Evolutionary conservation across 2,797 vertebrate species (phyloP), one percentile per base, ranked within the genome.

Genomic region (Bradypodion ventrale): DNA sequence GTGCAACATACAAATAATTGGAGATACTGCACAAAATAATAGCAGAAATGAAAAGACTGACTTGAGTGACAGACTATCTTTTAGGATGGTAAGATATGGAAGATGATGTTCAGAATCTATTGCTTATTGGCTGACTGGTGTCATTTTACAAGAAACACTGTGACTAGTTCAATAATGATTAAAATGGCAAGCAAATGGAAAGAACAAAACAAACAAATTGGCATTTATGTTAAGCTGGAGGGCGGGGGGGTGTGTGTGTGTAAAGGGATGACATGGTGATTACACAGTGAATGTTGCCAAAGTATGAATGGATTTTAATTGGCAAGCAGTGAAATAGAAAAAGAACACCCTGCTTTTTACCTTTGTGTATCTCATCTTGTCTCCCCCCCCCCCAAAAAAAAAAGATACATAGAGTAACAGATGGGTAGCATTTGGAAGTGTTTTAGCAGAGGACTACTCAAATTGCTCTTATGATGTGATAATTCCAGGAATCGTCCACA

Each of bases 171-270:
- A 52, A 60, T 83, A 49, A 46, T 69, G 79, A 87, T 87, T 83
- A 83, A 86, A 86, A 83, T 80, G 72, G 81, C 49, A 83, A 80
- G 40, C n/a, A 69, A 87, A 80, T 75, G 8, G 70, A 78, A 68
- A 79, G 59, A 82, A 78, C 66, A 86, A 86, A 74, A 83, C 75
- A 83, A 78, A 78, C 76, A 75, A 75, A 62, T 62, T 46, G 32
- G 62, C 29, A 83, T 70, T 79, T 60, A 62, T 49, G 68, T 83
- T 70, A 60, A 27, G 21, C 81, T 68, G 52, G 32, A 62, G 10
- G 62, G 23, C n/a, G 52, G 49, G 29, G 29, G 44, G n/a, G n/a
- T n/a, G n/a, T n/a, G n/a, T 5, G 44, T 62, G n/a, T 46, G 60
- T 42, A 63, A 75, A 69, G 72, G 16, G 25, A 68, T 69, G 52